phyloP scores from a whole-genome alignment of 2,113 vertebrate genomes.

The Callithrix jacchus region DNA sequence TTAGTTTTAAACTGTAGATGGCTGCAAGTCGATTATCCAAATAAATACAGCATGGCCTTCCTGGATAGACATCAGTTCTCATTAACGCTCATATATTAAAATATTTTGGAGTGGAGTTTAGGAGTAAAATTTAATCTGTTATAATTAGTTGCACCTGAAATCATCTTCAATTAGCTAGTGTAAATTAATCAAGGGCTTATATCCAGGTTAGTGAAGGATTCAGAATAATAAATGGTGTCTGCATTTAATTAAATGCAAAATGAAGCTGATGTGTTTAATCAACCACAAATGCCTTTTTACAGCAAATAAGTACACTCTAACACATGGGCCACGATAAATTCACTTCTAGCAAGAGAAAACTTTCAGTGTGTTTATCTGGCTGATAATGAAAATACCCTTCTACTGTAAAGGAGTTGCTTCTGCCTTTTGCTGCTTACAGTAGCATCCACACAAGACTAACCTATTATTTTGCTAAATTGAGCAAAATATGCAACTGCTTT shows the following conservation, averaged over 20 bases:
- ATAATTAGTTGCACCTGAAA: conserved; percentile 57
- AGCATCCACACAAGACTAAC: not conserved
- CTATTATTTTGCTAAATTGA: not conserved
- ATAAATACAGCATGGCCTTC: not conserved
- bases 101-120: conserved; percentile 20
- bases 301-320: conserved; percentile 17
- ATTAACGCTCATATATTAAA: conserved; percentile 18
- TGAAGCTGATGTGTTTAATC: conserved; percentile 33
- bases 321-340: not conserved
- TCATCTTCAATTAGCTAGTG: conserved; percentile 29
- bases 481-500: conserved; percentile 20
- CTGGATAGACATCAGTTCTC: not conserved
- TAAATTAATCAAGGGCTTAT: conserved; percentile 42
- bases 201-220: not conserved
- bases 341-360: conserved; percentile 16
- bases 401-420: not conserved
- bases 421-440: not conserved
- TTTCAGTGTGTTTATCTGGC: not conserved
- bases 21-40: not conserved
- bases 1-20: not conserved
- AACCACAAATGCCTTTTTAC: conserved; percentile 46
- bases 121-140: conserved; percentile 39
- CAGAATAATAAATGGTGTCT: conserved; percentile 9
- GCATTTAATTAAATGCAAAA: conserved; percentile 41
- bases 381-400: not conserved